phyloP scores from a whole-genome alignment of 2,113 vertebrate species.

The Isurus oxyrinchus region DNA sequence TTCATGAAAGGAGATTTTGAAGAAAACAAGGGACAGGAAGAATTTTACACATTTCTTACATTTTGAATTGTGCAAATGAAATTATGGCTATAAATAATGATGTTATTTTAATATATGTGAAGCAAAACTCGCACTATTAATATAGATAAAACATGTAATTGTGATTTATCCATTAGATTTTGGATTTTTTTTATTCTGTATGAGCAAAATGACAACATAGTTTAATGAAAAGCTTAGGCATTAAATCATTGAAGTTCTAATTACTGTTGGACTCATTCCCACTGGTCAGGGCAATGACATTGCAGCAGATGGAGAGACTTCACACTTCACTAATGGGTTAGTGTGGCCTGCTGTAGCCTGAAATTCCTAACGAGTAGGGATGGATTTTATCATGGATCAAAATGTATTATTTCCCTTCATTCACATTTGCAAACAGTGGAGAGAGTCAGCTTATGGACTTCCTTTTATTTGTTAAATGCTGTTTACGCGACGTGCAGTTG shows the following conservation, averaged over 20 bases:
- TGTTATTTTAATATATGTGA: neutral
- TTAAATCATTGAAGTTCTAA: slow-evolving; percentile 20
- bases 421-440: neutral
- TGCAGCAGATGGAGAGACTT: slow-evolving; percentile 13
- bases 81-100: neutral
- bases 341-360: neutral
- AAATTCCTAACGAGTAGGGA: slow-evolving; percentile 14
- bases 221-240: neutral
- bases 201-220: neutral
- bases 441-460: neutral
- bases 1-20: neutral
- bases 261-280: slow-evolving; percentile 21
- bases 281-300: neutral
- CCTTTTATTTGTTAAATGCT: neutral
- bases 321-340: neutral
- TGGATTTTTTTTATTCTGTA: neutral
- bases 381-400: neutral
- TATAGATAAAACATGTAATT: neutral
- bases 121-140: neutral
- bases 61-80: neutral
- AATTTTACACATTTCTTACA: neutral
- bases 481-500: neutral
- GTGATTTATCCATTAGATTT: neutral
- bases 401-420: neutral
- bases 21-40: neutral